Percentiles rank a stretch among this genome's conserved stretches.
phyloP scores from a whole-genome alignment of 2,113 vertebrate genomes.

The Brevimyrus niger region DNA sequence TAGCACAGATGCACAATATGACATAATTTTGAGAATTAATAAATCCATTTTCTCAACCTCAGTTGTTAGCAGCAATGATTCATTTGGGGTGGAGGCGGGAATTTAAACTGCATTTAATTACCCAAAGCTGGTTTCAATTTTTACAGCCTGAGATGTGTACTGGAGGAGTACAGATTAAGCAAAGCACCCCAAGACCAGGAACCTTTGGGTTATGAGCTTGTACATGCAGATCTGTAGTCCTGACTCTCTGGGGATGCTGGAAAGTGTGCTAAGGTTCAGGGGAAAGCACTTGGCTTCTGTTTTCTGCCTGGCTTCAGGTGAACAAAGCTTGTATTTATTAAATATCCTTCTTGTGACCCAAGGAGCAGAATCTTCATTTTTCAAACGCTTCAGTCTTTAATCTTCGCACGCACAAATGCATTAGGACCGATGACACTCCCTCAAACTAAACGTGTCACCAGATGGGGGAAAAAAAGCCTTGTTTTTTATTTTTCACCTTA shows the following conservation, averaged over 20 bases:
- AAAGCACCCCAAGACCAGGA: neutral
- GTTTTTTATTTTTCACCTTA: constrained; percentile 41
- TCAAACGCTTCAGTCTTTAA: neutral
- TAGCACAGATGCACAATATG: neutral
- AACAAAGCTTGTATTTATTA: neutral
- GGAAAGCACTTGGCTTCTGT: neutral
- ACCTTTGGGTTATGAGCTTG: neutral
- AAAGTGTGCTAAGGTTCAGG: neutral
- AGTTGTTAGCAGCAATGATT: neutral
- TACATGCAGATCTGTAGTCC: neutral
- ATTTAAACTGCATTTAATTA: neutral
- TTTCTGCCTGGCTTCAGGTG: neutral
- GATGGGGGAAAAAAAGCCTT: neutral
- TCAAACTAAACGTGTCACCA: neutral
- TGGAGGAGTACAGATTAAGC: neutral
- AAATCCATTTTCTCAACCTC: neutral
- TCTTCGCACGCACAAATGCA: neutral
- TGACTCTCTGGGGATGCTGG: neutral
- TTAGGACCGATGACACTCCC: constrained; percentile 1
- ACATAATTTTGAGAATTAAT: neutral
- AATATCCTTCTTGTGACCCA: neutral
- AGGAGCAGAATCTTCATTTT: neutral
- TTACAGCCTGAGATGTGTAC: neutral
- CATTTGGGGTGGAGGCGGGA: neutral
- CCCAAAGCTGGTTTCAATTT: neutral